A percentile compares a stretch with the other conserved stretches of the same genome.
Evolutionary conservation across 2,113 vertebrate genomes (phyloP).

Genomic region (Hepsetus odoe): DNA sequence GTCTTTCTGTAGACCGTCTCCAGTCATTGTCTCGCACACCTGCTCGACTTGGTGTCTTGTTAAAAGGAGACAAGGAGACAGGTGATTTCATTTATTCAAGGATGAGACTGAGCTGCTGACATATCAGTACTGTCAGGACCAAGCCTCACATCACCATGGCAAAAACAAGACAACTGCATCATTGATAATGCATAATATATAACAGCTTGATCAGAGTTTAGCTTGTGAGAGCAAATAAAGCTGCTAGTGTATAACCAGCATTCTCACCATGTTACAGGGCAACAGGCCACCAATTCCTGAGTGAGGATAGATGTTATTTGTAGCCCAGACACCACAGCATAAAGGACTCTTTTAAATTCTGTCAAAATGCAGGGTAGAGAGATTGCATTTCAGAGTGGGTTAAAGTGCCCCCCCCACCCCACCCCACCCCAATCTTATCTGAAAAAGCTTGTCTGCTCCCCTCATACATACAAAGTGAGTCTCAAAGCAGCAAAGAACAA

Average conservation of each 20-base stretch:
- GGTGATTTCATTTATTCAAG: too few relatives aligned
- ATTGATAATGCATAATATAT: background rate
- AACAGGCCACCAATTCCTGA: background rate
- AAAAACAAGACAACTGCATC: background rate
- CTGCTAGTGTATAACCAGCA: background rate
- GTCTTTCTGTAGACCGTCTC: background rate
- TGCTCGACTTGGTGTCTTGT: background rate
- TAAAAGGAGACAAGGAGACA: background rate
- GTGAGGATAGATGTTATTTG: background rate
- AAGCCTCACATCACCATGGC: background rate
- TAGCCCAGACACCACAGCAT: background rate
- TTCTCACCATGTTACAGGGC: background rate
- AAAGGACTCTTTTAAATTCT: background rate
- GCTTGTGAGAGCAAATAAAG: background rate
- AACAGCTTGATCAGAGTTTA: constrained; percentile 1
- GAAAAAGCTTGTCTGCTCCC: background rate
- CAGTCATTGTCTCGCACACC: background rate
- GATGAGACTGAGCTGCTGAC: background rate
- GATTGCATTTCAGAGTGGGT: background rate
- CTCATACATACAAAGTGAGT: background rate
- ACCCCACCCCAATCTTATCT: background rate
- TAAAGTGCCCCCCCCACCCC: background rate
- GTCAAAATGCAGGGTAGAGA: background rate
- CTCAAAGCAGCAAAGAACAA: background rate
- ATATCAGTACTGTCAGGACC: background rate